Percentiles rank a stretch among this genome's conserved stretches.
phyloP scores from a whole-genome alignment of 2,113 vertebrate species.

The Nyctibius bracteatus region DNA sequence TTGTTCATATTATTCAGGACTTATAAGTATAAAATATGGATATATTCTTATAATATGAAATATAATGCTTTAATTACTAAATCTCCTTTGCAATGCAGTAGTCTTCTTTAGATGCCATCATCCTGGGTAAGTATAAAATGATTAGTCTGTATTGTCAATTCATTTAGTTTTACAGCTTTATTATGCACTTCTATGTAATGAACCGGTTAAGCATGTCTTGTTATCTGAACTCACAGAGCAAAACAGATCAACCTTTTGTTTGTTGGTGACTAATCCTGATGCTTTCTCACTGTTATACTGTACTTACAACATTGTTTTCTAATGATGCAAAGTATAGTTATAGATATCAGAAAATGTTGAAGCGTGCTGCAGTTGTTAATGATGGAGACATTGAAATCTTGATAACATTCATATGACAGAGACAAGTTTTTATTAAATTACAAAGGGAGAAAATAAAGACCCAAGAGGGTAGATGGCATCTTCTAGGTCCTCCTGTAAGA shows the following conservation, averaged over 20 bases:
- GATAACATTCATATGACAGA: background rate
- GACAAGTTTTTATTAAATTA: background rate
- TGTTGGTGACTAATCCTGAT: background rate
- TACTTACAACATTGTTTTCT: background rate
- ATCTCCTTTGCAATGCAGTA: background rate
- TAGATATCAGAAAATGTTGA: background rate
- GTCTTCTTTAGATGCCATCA: background rate
- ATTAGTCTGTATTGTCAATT: background rate
- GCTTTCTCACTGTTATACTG: background rate
- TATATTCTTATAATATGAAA: background rate
- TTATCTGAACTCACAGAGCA: background rate
- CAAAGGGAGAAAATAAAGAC: background rate
- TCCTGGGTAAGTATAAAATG: background rate
- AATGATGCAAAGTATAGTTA: background rate
- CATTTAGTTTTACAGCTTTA: slow-evolving; percentile 2
- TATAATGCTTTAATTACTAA: background rate
- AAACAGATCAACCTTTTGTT: background rate
- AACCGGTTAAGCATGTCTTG: background rate
- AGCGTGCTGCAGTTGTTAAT: background rate
- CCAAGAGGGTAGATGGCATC: background rate
- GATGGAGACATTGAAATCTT: background rate
- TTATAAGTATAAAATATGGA: background rate
- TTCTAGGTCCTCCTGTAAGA: background rate
- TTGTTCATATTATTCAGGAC: background rate
- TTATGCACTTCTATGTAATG: background rate